Conservation (phyloP, 2,888 invertebrate genomes). For the Panzeria rudis region DNA sequence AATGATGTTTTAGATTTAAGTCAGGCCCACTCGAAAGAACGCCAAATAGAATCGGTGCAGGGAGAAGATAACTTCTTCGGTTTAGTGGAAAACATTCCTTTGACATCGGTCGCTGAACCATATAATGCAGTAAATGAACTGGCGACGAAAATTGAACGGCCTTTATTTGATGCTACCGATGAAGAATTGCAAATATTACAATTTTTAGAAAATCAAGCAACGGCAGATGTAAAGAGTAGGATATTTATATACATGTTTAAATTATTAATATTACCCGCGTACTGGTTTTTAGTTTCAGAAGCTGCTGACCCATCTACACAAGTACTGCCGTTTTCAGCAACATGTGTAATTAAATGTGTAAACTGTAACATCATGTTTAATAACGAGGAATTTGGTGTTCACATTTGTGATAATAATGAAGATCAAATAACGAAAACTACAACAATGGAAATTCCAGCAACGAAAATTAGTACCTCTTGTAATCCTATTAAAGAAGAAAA, state of each 20-base stretch:
- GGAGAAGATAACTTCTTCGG: slow-evolving; percentile 50
- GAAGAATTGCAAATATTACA: slow-evolving; percentile 78
- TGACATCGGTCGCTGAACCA: slow-evolving; percentile 46
- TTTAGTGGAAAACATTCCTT: slow-evolving; percentile 21
- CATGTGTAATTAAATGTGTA: slow-evolving; percentile 76
- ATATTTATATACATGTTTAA: background rate
- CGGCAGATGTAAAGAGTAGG: slow-evolving; percentile 56
- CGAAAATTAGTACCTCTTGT: slow-evolving; percentile 14
- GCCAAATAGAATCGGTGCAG: slow-evolving; percentile 67
- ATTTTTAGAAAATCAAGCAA: slow-evolving; percentile 75
- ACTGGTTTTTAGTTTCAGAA: slow-evolving; percentile 46
- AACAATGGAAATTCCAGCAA: slow-evolving; percentile 9
- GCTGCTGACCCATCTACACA: slow-evolving; percentile 8
- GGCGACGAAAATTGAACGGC: background rate
- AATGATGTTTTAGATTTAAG: slow-evolving; percentile 75
- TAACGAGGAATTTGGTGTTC: slow-evolving; percentile 75
- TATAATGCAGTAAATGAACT: slow-evolving; percentile 68
- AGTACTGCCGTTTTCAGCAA: slow-evolving; percentile 19
- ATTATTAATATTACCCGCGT: background rate
- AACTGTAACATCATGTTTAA: slow-evolving; percentile 79
- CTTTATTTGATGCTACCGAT: slow-evolving; percentile 76
- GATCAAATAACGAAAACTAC: slow-evolving; percentile 74
- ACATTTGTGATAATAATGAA: slow-evolving; percentile 78
- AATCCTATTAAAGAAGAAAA: slow-evolving; percentile 74
- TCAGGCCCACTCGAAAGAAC: slow-evolving; percentile 46